phyloP scores from a whole-genome alignment of 2,888 invertebrate species.

The Ganaspis brasiliensis region DNA sequence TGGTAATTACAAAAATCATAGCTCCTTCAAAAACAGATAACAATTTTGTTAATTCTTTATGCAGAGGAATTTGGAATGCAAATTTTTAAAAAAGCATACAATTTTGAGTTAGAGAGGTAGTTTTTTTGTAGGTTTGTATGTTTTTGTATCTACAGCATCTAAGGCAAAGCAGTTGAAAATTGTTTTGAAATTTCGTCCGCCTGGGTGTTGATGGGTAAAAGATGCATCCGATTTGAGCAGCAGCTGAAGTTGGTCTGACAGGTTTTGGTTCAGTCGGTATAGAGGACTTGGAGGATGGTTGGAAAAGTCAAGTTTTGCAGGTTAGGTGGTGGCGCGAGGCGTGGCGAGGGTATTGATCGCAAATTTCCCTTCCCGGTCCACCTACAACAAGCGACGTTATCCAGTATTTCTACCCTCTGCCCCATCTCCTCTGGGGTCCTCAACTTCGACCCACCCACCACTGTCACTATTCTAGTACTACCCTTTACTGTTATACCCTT shows the following conservation, averaged over 20 bases:
- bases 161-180: too few species aligned
- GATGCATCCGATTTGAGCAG: neutral
- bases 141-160: too few species aligned
- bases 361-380: constrained; percentile 71
- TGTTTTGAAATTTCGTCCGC: too few species aligned
- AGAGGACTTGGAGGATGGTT: constrained; percentile 51
- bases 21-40: too few species aligned
- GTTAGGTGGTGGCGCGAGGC: constrained; percentile 75
- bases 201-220: too few species aligned
- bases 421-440: constrained; percentile 53
- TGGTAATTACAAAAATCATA: too few species aligned
- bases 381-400: constrained; percentile 72
- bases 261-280: constrained; percentile 13
- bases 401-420: constrained; percentile 67
- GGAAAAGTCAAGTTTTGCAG: constrained; percentile 69
- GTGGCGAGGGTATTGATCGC: constrained; percentile 79
- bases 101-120: too few species aligned
- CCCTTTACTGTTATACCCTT: constrained; percentile 43
- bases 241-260: constrained; percentile 7
- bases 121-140: too few species aligned
- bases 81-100: too few species aligned
- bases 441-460: constrained; percentile 47
- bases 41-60: too few species aligned
- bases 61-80: too few species aligned
- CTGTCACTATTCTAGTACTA: constrained; percentile 48